Conservation (phyloP, 1,140 invertebrate species). For the Trichonephila clavipes region DNA sequence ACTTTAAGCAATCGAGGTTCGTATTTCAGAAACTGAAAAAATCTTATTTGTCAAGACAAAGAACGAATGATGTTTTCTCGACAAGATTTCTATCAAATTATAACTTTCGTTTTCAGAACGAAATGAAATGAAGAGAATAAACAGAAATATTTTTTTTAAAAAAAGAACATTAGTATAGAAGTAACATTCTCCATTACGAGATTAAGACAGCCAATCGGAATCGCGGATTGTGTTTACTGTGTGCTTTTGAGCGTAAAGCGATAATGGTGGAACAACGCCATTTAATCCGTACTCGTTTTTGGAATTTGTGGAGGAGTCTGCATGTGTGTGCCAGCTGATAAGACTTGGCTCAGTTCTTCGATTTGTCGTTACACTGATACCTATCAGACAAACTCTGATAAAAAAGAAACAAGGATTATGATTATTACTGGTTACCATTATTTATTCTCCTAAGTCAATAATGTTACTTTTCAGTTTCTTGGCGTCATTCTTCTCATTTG, state of each 20-base stretch:
- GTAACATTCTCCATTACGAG: slow-evolving; percentile 28
- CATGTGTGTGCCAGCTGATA: slow-evolving; percentile 31
- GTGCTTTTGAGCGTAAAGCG: slow-evolving; percentile 22
- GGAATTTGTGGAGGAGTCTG: slow-evolving; percentile 44
- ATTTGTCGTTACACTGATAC: slow-evolving; percentile 3
- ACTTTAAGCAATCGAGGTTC: not conserved
- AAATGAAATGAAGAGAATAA: not conserved
- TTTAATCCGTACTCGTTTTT: slow-evolving; percentile 40
- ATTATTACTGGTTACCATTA: slow-evolving; percentile 49
- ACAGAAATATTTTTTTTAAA: no score
- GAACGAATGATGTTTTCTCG: not conserved
- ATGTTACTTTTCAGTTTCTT: not conserved
- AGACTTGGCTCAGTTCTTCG: not conserved
- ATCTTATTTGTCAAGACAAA: not conserved
- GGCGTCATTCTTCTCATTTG: not conserved
- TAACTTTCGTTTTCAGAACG: not conserved
- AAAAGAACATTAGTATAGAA: no score
- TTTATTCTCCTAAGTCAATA: slow-evolving; percentile 20
- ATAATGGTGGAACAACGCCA: slow-evolving; percentile 57
- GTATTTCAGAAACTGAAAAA: not conserved
- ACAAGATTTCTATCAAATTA: slow-evolving; percentile 55
- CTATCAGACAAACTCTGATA: not conserved
- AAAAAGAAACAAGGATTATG: slow-evolving; percentile 54
- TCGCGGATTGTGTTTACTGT: not conserved
- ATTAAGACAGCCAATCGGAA: slow-evolving; percentile 35